Conservation (phyloP, 2,888 invertebrate species). For the Drosophila diplacantha region DNA sequence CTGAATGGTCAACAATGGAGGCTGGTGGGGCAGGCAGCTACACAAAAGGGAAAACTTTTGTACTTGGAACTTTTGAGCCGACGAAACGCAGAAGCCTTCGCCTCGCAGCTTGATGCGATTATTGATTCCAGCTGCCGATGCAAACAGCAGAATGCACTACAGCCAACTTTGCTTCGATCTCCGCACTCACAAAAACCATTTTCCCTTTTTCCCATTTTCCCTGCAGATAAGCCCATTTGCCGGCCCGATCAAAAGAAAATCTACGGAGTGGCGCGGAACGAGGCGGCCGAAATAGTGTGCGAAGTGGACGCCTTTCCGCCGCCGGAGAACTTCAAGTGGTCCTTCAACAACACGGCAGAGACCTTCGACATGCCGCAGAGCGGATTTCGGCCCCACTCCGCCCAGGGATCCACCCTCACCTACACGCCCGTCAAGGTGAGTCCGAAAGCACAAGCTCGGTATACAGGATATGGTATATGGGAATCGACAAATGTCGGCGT, state of each 20-base stretch:
- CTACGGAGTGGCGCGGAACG: constrained; percentile 90
- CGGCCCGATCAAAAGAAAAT: constrained; percentile 85
- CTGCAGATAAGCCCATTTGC: constrained; percentile 90
- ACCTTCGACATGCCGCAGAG: constrained; percentile 85
- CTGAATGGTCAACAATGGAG: constrained; percentile 42
- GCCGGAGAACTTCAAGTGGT: constrained; percentile 91
- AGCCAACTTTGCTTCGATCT: constrained; percentile 32
- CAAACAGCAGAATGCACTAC: constrained; percentile 65
- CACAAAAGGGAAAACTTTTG: constrained; percentile 51
- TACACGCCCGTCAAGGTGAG: constrained; percentile 84
- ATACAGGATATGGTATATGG: constrained; percentile 1
- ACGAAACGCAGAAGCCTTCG: constrained; percentile 14
- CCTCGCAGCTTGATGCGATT: constrained; percentile 57
- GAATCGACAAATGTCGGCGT: constrained; percentile 9
- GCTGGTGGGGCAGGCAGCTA: neutral
- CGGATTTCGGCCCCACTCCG: constrained; percentile 81
- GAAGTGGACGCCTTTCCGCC: constrained; percentile 91
- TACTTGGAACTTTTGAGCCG: constrained; percentile 56
- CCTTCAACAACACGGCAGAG: constrained; percentile 92
- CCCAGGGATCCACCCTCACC: constrained; percentile 82
- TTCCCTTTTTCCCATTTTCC: constrained; percentile 16
- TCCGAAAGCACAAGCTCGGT: neutral
- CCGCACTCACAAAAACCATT: constrained; percentile 48
- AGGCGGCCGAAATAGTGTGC: constrained; percentile 87
- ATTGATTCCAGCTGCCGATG: constrained; percentile 58